Percentiles rank a stretch among this genome's conserved stretches.
Conservation (phyloP, 2,113 vertebrate genomes). For the Petromus typicus region DNA sequence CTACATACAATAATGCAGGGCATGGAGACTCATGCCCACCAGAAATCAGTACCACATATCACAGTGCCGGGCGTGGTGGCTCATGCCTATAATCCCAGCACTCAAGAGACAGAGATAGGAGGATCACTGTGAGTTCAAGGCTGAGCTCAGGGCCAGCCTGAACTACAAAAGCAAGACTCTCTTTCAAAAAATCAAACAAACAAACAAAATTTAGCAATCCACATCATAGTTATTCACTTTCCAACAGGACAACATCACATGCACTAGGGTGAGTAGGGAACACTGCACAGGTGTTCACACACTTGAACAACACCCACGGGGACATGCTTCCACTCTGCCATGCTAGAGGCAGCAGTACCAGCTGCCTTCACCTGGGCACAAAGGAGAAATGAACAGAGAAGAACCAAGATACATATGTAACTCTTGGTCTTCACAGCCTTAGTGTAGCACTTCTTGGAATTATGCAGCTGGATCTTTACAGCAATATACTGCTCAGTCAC, state of each 20-base stretch:
- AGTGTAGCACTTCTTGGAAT: neutral
- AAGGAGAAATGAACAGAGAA: neutral
- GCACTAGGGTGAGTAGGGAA: rapidly evolving
- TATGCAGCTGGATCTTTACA: neutral
- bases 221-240: neutral
- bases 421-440: neutral
- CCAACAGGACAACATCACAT: rapidly evolving
- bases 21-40: too few species aligned
- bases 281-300: rapidly evolving
- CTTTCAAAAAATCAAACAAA: too few species aligned
- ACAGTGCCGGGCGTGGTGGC: too few species aligned
- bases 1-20: too few species aligned
- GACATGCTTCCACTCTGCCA: neutral
- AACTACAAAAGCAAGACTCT: too few species aligned
- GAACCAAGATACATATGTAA: rapidly evolving
- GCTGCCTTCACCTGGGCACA: neutral
- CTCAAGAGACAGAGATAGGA: too few species aligned
- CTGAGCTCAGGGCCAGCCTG: too few species aligned
- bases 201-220: neutral
- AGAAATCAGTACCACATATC: too few species aligned
- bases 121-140: too few species aligned
- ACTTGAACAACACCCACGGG: rapidly evolving
- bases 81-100: too few species aligned
- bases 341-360: neutral
- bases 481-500: neutral